Percentiles rank a stretch among this genome's conserved stretches.
phyloP scores from a whole-genome alignment of 2,113 vertebrate species.

The Seriola quinqueradiata region DNA sequence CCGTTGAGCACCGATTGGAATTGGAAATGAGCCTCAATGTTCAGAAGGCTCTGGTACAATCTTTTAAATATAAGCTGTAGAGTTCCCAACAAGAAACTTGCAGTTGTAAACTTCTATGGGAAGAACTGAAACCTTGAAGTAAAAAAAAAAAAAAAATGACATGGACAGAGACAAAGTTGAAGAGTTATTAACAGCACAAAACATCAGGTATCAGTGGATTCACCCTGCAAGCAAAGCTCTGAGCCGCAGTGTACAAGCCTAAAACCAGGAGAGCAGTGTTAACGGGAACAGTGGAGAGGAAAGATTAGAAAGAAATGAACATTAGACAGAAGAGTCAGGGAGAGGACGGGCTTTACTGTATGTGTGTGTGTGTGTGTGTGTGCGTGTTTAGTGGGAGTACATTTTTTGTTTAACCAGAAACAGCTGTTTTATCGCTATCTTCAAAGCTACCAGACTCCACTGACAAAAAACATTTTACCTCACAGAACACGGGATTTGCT shows the following conservation, averaged over 20 bases:
- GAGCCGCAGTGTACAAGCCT: background rate
- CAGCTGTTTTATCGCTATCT: too few relatives aligned
- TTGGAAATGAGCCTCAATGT: background rate
- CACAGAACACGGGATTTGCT: too few relatives aligned
- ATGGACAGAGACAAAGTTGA: background rate
- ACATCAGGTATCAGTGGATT: background rate
- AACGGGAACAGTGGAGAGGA: conserved; percentile 11
- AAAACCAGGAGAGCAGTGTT: conserved; percentile 4
- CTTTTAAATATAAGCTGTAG: background rate
- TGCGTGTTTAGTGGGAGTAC: too few relatives aligned
- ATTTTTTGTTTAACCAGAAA: too few relatives aligned
- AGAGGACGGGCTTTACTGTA: background rate
- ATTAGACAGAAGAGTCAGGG: background rate
- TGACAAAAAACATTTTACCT: background rate
- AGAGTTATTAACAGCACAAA: background rate
- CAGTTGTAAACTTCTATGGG: background rate
- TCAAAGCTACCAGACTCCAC: too few relatives aligned
- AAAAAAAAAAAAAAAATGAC: background rate
- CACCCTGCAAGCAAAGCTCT: background rate
- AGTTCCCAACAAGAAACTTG: too few relatives aligned
- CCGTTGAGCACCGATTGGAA: background rate
- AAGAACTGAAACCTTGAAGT: background rate
- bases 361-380: conserved; percentile 21
- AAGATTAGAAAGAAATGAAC: conserved; percentile 3
- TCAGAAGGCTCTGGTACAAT: background rate